A percentile compares a stretch with the other conserved stretches of the same genome.
Conservation (phyloP, 2,113 vertebrate species). For the Lontra canadensis region DNA sequence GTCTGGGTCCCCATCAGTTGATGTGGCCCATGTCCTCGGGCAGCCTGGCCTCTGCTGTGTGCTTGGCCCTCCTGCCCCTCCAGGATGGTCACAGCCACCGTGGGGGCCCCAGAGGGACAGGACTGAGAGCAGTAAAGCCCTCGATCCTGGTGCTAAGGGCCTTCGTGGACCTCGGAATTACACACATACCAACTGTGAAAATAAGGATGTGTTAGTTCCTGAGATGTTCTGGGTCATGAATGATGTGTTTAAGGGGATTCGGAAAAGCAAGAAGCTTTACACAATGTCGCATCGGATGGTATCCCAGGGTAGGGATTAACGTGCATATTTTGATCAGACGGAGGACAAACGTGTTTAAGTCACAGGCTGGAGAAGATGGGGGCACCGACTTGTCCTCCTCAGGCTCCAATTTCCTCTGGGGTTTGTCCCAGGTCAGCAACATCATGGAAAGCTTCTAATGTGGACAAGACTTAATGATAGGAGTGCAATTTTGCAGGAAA, state of each 20-base stretch:
- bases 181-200: neutral
- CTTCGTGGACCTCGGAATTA: neutral
- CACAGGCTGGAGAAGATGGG: neutral
- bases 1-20: fast-evolving
- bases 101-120: fast-evolving
- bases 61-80: fast-evolving
- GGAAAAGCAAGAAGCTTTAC: neutral
- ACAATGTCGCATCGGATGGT: fast-evolving
- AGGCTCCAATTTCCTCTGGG: no score
- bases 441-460: neutral
- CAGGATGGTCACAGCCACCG: fast-evolving
- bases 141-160: fast-evolving
- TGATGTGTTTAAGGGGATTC: neutral
- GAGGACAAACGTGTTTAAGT: neutral
- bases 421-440: neutral
- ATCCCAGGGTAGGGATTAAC: neutral
- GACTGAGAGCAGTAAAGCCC: fast-evolving
- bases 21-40: fast-evolving
- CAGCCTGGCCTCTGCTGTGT: neutral
- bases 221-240: neutral
- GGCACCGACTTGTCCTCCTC: neutral
- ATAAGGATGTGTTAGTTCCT: neutral
- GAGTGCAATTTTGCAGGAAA: neutral
- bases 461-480: fast-evolving
- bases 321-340: neutral